Percentiles rank a stretch among this genome's conserved stretches.
These are phyloP conservation scores for Syngnathus acus DNA, from an alignment of 2,797 vertebrate species.

Conservation along the genomic window DNA sequence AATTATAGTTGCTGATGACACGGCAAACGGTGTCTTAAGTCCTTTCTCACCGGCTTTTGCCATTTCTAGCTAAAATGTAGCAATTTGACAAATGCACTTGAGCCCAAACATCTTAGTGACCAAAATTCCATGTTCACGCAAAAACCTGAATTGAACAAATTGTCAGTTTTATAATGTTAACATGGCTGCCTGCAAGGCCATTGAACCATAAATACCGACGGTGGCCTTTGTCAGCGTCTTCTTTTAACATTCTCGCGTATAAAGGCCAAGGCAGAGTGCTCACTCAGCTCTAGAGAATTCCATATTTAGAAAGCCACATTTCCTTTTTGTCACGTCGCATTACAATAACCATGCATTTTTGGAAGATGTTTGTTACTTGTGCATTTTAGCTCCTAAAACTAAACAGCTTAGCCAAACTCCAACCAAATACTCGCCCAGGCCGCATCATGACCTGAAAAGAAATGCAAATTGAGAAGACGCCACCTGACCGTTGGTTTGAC, in stretches of 20 bases:
- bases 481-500: constrained; percentile 31
- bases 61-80: neutral
- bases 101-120: neutral
- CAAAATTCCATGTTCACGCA: neutral
- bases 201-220: neutral
- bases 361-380: neutral
- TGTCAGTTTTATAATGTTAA: neutral
- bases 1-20: too few relatives aligned
- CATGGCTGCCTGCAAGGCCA: neutral
- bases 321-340: constrained; percentile 2
- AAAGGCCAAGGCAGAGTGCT: neutral
- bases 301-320: constrained; percentile 4
- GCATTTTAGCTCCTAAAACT: neutral
- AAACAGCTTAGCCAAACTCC: neutral
- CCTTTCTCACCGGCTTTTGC: too few relatives aligned
- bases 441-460: constrained; percentile 14
- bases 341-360: neutral
- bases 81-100: neutral
- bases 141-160: neutral
- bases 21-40: too few relatives aligned
- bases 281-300: neutral
- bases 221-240: neutral
- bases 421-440: too few relatives aligned
- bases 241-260: neutral
- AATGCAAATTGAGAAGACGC: constrained; percentile 44